These are phyloP conservation scores for Eufriesea mexicana DNA, from an alignment of 1,140 invertebrate genomes.

Conservation along the genomic window DNA sequence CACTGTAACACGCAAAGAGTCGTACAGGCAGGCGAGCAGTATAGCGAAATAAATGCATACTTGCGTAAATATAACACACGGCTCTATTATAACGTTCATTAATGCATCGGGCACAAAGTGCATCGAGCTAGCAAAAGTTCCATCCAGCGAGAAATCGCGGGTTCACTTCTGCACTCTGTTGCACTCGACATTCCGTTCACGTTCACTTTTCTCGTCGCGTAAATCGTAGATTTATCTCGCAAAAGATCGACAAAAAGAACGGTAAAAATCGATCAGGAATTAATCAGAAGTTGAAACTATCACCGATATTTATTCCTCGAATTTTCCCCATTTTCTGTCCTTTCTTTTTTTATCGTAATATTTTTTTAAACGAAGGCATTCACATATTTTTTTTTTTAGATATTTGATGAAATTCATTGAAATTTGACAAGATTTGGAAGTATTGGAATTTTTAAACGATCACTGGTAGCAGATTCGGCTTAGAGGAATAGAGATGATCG, in stretches of 20 bases:
- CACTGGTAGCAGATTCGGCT: too few species aligned
- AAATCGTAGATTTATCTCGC: background rate
- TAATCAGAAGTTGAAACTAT: background rate
- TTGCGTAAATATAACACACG: conserved; percentile 9
- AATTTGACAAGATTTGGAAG: too few species aligned
- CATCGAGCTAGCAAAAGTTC: background rate
- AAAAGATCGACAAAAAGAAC: too few species aligned
- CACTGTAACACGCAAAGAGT: too few species aligned
- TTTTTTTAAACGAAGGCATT: too few species aligned
- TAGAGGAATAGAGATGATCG: background rate
- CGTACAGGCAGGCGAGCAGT: background rate
- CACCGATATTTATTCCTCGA: background rate
- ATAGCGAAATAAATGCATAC: conserved; percentile 9
- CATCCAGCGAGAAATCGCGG: background rate
- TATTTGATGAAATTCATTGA: too few species aligned
- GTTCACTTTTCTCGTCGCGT: background rate
- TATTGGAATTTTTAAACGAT: background rate
- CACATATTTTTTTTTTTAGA: too few species aligned
- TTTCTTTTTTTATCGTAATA: too few species aligned
- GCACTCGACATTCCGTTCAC: too few species aligned
- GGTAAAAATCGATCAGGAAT: too few species aligned
- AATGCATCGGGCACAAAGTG: background rate
- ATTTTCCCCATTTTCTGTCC: background rate
- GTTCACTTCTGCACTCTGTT: background rate
- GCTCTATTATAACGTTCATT: conserved; percentile 11